Base-by-base conservation (phyloP, 1,140 invertebrate species). In the Drosophila prosaltans region DNA sequence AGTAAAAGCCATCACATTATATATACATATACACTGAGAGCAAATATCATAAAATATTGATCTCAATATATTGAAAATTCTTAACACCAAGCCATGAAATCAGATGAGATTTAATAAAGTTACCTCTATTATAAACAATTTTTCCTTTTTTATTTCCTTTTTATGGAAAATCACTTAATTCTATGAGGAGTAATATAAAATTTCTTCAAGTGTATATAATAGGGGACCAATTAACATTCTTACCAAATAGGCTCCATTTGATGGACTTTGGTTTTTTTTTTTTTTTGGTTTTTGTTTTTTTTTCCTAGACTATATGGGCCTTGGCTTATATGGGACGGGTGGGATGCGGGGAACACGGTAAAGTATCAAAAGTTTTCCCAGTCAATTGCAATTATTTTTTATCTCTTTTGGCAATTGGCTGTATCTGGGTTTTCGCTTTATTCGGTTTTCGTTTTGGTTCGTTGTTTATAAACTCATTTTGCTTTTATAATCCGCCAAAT, bases 381-480 rank as follows among this genome's bases (percentile, higher is more conserved):
- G 77, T 79, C 84, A 89, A 89, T 80, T 70, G 76, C 77, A 89
- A 88, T 88, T 88, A 88, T 88, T 88, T 88, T 88, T 88, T 88
- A 88, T 88, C 80, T 88, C 73, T 78, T 67, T 26, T 54, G 69
- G 43, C 73, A 72, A 79, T 79, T 76, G 76, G 72, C 57, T 70
- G 54, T 74, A 64, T 77, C 69, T 73, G 82, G 43, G 43, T 24
- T 51, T 51, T 51, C 45, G 5, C 21, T 51, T 51, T 51, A 51
- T 26, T 26, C 21, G 45, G 45, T 24, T 51, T 26, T 51, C 45
- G 45, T 51, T 51, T 51, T 51, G 45, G 21, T 58, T 69, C 71
- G 57, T 89, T 84, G 85, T 89, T 89, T 89, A 89, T 89, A 89
- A 89, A 89, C 84, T 84, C 81, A 89, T 89, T 89, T 89, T 74